Percentiles rank a stretch among this genome's conserved stretches.
Conservation (phyloP, 2,113 vertebrate species). For the Pipra filicauda region DNA sequence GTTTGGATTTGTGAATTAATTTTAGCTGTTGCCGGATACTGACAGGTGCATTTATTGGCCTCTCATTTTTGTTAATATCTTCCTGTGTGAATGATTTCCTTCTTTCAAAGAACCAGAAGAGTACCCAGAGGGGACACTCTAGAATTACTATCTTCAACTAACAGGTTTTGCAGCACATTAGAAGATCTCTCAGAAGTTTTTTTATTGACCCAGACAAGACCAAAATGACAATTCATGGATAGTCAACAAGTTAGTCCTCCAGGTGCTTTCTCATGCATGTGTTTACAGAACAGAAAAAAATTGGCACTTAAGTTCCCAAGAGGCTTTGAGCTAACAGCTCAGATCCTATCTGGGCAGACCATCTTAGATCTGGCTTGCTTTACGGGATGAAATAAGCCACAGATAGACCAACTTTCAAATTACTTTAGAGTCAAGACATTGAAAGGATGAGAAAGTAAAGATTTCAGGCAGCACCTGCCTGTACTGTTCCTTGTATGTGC, state of each 20-base stretch:
- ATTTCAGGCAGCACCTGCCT: neutral
- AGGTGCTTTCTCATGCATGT: constrained; percentile 15
- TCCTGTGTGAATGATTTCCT: constrained; percentile 6
- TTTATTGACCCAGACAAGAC: constrained; percentile 43
- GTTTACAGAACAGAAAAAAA: constrained; percentile 47
- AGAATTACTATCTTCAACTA: constrained; percentile 35
- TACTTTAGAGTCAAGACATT: constrained; percentile 29
- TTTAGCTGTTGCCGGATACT: constrained; percentile 75
- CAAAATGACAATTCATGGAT: constrained; percentile 46
- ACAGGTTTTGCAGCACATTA: constrained; percentile 39
- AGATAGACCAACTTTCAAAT: constrained; percentile 2
- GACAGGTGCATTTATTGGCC: constrained; percentile 75
- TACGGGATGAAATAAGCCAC: constrained; percentile 58
- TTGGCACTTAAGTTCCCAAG: constrained; percentile 33
- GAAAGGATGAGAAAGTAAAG: neutral
- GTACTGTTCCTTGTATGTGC: neutral
- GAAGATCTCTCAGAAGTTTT: constrained; percentile 55
- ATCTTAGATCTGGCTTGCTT: constrained; percentile 50
- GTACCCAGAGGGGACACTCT: constrained; percentile 40
- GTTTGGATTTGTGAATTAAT: constrained; percentile 83
- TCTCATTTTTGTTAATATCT: constrained; percentile 60
- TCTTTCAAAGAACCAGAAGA: constrained; percentile 23
- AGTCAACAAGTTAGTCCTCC: constrained; percentile 62
- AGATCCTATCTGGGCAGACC: constrained; percentile 7
- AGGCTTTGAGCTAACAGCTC: constrained; percentile 4